Base-by-base conservation (phyloP, 2,888 invertebrate genomes). In the Eremobia ochroleuca region DNA sequence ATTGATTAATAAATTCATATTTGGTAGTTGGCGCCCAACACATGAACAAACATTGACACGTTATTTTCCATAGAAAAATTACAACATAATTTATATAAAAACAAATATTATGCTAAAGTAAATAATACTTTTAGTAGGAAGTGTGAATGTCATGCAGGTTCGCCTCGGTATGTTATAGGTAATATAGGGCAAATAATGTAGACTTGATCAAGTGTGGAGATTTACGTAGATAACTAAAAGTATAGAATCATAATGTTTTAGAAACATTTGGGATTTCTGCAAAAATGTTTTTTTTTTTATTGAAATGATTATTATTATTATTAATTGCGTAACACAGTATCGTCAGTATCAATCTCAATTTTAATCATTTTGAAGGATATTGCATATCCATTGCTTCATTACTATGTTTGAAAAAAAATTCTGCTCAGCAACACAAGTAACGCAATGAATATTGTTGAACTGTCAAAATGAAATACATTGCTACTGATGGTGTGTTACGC, bases 191-290 rank as follows among this genome's bases (percentile, higher is more conserved):
- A 55, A 76, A 80, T 59, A 43, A 28, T 43, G 55, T 40, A 40
- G 4, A 52, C 76, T 70, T 62, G 65, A 58, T 55, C 76, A 81
- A 76, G 52, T 70, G 76, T 70, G 21, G 21, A 52, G 37, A 66
- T 46, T n/a, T 76, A 69, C 52, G 46, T 58, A 43, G 8, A 2
- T 46, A n/a, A 58, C 8, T 76, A 28, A 18, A 58, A 4, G 43
- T 52, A 8, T 46, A 40, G 8, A 49, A 37, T 21, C 46, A 28
- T 58, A n/a, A n/a, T n/a, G n/a, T n/a, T n/a, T n/a, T n/a, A n/a
- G n/a, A n/a, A n/a, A n/a, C n/a, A n/a, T n/a, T n/a, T n/a, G n/a
- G n/a, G n/a, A n/a, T n/a, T n/a, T n/a, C n/a, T n/a, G n/a, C n/a
- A n/a, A n/a, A n/a, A n/a, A n/a, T n/a, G n/a, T n/a, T n/a, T n/a